Evolutionary conservation across 2,888 invertebrate species (phyloP).

Genomic region (Trachelus iudaicus): DNA sequence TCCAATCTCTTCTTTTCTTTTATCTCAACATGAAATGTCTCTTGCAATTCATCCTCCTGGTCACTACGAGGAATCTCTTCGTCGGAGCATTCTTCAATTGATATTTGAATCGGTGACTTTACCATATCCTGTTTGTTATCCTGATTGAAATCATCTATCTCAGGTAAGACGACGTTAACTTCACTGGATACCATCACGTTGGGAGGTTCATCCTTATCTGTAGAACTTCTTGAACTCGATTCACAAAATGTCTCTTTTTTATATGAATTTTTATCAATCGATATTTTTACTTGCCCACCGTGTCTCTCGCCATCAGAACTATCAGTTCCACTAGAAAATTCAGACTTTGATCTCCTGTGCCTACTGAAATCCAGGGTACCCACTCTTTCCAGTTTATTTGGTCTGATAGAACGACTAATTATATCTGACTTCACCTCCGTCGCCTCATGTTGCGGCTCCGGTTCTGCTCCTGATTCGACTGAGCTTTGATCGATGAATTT

Average conservation of each 20-base stretch:
- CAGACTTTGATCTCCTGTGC: slow-evolving; percentile 23
- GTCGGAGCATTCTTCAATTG: slow-evolving; percentile 63
- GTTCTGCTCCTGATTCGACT: slow-evolving; percentile 54
- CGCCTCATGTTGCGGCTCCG: slow-evolving; percentile 32
- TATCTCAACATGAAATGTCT: slow-evolving; percentile 46
- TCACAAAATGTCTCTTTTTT: slow-evolving; percentile 6
- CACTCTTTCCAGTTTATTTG: not conserved
- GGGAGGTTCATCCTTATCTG: slow-evolving; percentile 48
- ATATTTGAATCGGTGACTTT: slow-evolving; percentile 62
- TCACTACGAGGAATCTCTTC: slow-evolving; percentile 48
- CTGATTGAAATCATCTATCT: slow-evolving; percentile 23
- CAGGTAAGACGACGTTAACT: slow-evolving; percentile 22
- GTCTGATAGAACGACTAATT: not conserved
- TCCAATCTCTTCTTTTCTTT: slow-evolving; percentile 55
- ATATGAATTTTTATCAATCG: not conserved
- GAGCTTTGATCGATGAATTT: slow-evolving; percentile 61
- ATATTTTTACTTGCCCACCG: not conserved
- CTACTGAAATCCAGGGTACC: slow-evolving; percentile 6
- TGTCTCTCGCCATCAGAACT: slow-evolving; percentile 30
- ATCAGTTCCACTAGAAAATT: slow-evolving; percentile 32
- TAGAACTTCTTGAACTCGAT: slow-evolving; percentile 16
- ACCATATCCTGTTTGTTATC: slow-evolving; percentile 55
- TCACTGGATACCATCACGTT: slow-evolving; percentile 42
- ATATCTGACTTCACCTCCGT: slow-evolving; percentile 21
- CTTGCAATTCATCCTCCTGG: slow-evolving; percentile 37